Evolutionary conservation across 2,888 invertebrate genomes (phyloP), one percentile per base, ranked within the genome.

Genomic region (Agrotis clavis): DNA sequence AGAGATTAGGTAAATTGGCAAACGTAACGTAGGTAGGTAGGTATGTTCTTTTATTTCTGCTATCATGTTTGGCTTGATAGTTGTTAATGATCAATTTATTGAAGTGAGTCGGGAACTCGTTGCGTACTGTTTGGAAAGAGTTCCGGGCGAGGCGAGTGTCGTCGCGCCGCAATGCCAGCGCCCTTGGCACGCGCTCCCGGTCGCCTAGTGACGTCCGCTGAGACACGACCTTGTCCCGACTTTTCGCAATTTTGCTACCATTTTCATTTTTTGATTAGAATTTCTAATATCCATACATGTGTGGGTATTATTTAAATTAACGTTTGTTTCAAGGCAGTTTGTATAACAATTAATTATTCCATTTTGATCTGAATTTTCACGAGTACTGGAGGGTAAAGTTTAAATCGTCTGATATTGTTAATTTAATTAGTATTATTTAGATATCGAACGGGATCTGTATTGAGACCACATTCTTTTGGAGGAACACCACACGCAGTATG

Each of bases 181-280:
- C 83, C 86, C 86, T 86, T 85, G 88, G 86, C 85, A 86, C 86
- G 84, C 77, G 82, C 67, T 78, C 74, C 69, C 77, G 75, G 85
- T 85, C 83, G 82, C 82, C 87, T 80, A 78, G 88, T 71, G 85
- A 87, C 86, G 88, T 70, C 67, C 68, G 74, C 63, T 78, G 68
- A 67, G 70, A 69, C 75, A 59, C 75, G 89, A 85, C 90, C 90
- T 90, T 87, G 87, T 73, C 72, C 41, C 59, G 57, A 71, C 74
- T 79, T 79, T 75, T 81, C 72, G 74, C 79, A 73, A 81, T 81
- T 81, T 67, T 71, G 67, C 74, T 74, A 70, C 73, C 41, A 72
- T 60, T 80, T 77, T 51, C 25, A 51, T 61, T 35, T 35, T 35
- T 35, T 35, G 7, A 72, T 67, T 77, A 30, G 62, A 54, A 63